Conservation (phyloP, 2,113 vertebrate species). For the zebrafish (Danio rerio) region GRCz12tu NC_133184.1:34051001-34051500, state of each 20-base stretch:
- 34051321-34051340: neutral
- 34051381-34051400: constrained; percentile 38
- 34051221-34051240: constrained; percentile 20
- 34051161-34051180: constrained; percentile 34
- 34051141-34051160: constrained; percentile 14
- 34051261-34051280: neutral
- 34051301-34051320: constrained; percentile 11
- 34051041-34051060: constrained; percentile 30
- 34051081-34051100: neutral
- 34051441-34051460: neutral
- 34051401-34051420: constrained; percentile 13
- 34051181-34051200: constrained; percentile 8
- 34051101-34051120: constrained; percentile 11
- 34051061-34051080: neutral
- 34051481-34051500: neutral
- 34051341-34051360: constrained; percentile 28
- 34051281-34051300: constrained; percentile 19
- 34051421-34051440: neutral
- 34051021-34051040: constrained; percentile 12
- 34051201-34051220: constrained; percentile 4
- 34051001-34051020: constrained; percentile 9
- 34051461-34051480: neutral
- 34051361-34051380: constrained; percentile 44
- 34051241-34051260: constrained; percentile 1
- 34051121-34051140: constrained; percentile 42